These are phyloP conservation scores for Ceriagrion tenellum DNA, from an alignment of 2,888 invertebrate genomes.

Conservation along the genomic window DNA sequence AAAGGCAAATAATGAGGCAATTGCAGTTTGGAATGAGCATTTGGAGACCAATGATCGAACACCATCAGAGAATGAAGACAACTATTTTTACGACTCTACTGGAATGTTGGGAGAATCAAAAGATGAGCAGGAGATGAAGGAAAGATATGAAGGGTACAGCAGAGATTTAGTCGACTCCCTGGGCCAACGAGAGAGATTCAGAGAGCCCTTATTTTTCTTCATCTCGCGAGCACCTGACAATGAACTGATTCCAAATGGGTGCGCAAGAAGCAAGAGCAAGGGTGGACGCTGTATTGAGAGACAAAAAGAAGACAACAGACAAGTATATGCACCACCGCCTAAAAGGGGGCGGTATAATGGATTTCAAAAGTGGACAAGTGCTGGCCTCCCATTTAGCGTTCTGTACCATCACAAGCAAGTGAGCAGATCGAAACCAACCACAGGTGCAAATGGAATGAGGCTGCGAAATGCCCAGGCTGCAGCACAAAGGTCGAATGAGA, in stretches of 20 bases:
- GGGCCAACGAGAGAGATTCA: neutral
- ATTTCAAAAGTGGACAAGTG: constrained; percentile 80
- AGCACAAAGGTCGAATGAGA: constrained; percentile 68
- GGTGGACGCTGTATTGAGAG: neutral
- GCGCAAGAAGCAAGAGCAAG: neutral
- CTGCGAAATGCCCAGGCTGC: constrained; percentile 26
- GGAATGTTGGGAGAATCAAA: neutral
- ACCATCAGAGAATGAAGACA: neutral
- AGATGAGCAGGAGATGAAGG: neutral
- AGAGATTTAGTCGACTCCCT: neutral
- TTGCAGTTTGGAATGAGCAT: neutral
- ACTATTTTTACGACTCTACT: neutral
- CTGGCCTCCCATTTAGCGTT: constrained; percentile 80
- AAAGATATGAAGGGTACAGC: neutral
- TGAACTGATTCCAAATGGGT: neutral
- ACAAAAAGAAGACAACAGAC: neutral
- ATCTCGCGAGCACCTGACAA: neutral
- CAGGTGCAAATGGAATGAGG: constrained; percentile 14
- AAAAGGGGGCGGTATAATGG: constrained; percentile 72
- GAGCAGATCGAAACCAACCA: constrained; percentile 24
- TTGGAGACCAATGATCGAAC: neutral
- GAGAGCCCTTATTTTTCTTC: neutral
- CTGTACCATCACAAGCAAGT: constrained; percentile 77
- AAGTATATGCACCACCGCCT: neutral
- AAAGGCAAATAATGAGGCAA: neutral